phyloP scores from a whole-genome alignment of 2,113 vertebrate genomes.

The Podilymbus podiceps region DNA sequence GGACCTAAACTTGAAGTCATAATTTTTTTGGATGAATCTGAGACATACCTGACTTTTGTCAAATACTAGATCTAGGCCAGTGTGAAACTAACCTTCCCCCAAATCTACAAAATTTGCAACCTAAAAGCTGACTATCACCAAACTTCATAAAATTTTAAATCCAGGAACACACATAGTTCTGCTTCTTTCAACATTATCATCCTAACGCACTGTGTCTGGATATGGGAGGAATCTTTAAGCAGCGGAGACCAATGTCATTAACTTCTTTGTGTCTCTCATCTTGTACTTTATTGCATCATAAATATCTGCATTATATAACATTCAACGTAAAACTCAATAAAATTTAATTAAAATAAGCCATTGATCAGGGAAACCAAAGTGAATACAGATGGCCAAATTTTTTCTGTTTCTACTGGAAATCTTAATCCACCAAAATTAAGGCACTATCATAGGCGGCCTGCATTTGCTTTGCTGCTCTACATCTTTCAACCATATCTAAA shows the following conservation, averaged over 20 bases:
- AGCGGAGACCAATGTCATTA: background rate
- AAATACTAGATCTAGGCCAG: background rate
- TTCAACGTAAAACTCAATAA: background rate
- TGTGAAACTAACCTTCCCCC: background rate
- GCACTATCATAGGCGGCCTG: background rate
- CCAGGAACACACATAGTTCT: background rate
- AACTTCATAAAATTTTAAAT: background rate
- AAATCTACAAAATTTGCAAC: background rate
- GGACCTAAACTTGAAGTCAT: background rate
- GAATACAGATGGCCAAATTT: background rate
- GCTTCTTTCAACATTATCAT: background rate
- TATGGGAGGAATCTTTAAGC: background rate
- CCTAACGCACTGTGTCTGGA: background rate
- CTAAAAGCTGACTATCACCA: background rate
- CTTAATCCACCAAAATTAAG: background rate
- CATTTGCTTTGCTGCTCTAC: background rate
- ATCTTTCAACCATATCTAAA: background rate
- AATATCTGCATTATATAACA: background rate
- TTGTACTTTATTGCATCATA: slow-evolving; percentile 1
- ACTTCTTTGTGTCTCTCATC: background rate
- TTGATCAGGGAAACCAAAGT: background rate
- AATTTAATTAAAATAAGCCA: background rate
- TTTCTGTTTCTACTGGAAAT: background rate
- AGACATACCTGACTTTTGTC: background rate
- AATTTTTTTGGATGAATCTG: background rate